Base-by-base conservation (phyloP, 2,113 vertebrate genomes). In the Anser brachyrhynchus region DNA sequence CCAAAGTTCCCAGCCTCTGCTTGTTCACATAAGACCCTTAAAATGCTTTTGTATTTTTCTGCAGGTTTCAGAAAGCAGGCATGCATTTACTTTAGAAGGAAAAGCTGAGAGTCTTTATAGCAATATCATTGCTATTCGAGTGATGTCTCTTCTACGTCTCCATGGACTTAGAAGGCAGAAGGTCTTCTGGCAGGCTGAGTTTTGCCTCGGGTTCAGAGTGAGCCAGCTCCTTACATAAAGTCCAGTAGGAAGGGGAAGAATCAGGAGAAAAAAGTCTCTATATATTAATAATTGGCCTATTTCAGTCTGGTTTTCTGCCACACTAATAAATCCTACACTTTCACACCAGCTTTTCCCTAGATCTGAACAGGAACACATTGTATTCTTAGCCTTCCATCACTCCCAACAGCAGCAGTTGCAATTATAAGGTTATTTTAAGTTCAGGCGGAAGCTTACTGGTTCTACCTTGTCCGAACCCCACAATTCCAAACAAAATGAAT, bases 171-270 rank as follows among this genome's bases (percentile, higher is more conserved):
- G 65, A 39, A 81, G 70, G 66, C 72, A 64, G 41, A 51, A 96
- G 52, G 33, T 92, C 73, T 91, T 65, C 67, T 84, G 83, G 54
- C 39, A 69, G 44, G 23, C 13, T 89, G 85, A 69, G 80, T 35
- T 93, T 83, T 78, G 70, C 73, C 25, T 84, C 66, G 72, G 73
- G 52, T 89, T 94, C 86, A 92, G 76, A 90, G 31, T 44, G 61
- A 94, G 35, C 58, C 49, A 73, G 65, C 57, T 86, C 72, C 65
- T 75, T 57, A 59, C 23, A 69, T 5, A n/a, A 86, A 86, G 65
- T 37, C 72, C 62, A 49, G 25, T 11, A 43, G 80, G 33, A 84
- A 70, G 10, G 12, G 15, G 23, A 93, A 90, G 85, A 31, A 57
- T 69, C 57, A 25, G 31, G 29, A 58, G 61, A 49, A 89, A 84